A percentile compares a stretch with the other conserved stretches of the same genome.
Conservation (phyloP, 2,113 vertebrate species). For the Verasper variegatus region DNA sequence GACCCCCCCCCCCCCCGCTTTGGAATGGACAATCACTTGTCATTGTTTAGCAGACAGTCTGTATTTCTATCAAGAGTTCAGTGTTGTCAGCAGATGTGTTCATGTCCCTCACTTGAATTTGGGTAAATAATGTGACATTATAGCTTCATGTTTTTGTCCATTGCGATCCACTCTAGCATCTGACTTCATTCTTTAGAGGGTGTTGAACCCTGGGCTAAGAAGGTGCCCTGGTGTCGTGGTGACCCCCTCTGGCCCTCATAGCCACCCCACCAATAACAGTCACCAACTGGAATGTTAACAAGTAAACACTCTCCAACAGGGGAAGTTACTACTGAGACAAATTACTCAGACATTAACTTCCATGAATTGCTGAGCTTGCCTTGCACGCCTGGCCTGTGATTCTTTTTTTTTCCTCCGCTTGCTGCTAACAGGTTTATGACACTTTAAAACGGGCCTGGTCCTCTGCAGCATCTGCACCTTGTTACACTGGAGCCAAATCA, state of each 20-base stretch:
- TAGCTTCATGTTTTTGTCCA: neutral
- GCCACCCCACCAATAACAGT: slow-evolving; percentile 52
- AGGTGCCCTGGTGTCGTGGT: slow-evolving; percentile 5
- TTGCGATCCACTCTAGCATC: neutral
- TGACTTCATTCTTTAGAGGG: slow-evolving; percentile 3
- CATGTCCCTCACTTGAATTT: neutral
- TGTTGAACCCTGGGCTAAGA: slow-evolving; percentile 1
- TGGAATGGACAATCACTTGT: neutral
- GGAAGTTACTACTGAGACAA: slow-evolving; percentile 70
- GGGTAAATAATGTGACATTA: neutral
- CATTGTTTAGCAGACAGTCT: neutral
- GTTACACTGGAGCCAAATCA: slow-evolving; percentile 73
- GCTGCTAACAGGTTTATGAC: slow-evolving; percentile 74
- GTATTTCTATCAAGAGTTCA: neutral
- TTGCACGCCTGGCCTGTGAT: slow-evolving; percentile 35
- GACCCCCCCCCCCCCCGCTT: neutral
- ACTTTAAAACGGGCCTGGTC: slow-evolving; percentile 64
- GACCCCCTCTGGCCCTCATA: slow-evolving; percentile 46
- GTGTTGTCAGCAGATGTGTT: neutral
- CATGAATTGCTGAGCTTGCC: slow-evolving; percentile 60
- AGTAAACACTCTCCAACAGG: slow-evolving; percentile 66
- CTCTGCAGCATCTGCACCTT: slow-evolving; percentile 74
- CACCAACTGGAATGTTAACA: slow-evolving; percentile 77
- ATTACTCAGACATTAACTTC: slow-evolving; percentile 69
- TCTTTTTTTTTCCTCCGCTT: neutral